These are phyloP conservation scores for Mythimna albipuncta DNA, from an alignment of 2,888 invertebrate species.

Conservation along the genomic window DNA sequence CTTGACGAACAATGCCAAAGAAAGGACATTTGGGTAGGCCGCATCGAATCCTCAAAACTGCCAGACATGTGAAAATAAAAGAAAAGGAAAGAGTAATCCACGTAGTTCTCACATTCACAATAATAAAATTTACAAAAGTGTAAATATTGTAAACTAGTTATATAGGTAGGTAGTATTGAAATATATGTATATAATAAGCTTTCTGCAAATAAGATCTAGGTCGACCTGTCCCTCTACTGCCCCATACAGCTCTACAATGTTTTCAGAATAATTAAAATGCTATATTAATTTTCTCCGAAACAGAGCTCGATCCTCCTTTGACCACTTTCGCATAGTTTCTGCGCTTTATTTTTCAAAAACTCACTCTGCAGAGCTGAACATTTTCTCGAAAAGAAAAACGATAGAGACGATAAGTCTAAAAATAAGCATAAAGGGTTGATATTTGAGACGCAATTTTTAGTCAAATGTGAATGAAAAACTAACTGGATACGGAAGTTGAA, in stretches of 20 bases:
- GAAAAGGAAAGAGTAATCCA: too few species aligned
- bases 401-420: neutral
- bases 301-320: conserved; percentile 18
- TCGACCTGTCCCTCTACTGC: neutral
- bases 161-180: too few species aligned
- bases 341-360: conserved; percentile 16
- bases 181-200: neutral
- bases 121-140: too few species aligned
- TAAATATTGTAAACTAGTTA: too few species aligned
- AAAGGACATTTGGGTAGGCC: too few species aligned
- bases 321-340: conserved; percentile 19
- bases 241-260: conserved; percentile 8
- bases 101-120: too few species aligned
- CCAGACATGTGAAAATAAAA: too few species aligned
- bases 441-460: neutral
- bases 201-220: neutral
- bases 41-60: too few species aligned
- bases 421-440: neutral
- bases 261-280: conserved; percentile 32
- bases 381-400: neutral
- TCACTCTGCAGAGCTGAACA: neutral
- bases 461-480: too few species aligned
- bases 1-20: too few species aligned
- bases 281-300: conserved; percentile 33
- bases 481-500: neutral